These are phyloP conservation scores for Aphelenchoides avenae DNA, from an alignment of 1,140 invertebrate species.

Conservation along the genomic window DNA sequence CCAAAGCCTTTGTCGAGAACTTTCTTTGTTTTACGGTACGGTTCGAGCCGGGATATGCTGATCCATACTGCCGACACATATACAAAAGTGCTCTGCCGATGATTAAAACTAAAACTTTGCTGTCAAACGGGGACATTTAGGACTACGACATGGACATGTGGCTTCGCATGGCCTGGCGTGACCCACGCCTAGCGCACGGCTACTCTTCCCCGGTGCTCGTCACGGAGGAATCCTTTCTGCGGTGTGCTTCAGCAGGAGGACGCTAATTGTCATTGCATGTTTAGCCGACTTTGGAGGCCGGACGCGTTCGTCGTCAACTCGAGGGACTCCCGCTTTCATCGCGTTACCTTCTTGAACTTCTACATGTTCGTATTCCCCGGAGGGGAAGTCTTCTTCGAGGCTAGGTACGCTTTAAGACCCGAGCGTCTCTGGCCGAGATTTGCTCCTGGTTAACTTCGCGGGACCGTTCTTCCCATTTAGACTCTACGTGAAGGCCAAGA, in stretches of 20 bases:
- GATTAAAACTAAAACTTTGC: constrained; percentile 11
- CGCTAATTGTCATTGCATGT: not conserved
- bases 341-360: constrained; percentile 56
- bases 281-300: constrained; percentile 53
- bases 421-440: constrained; percentile 1
- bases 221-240: constrained; percentile 55
- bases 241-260: constrained; percentile 16
- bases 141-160: constrained; percentile 58
- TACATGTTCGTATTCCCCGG: constrained; percentile 57
- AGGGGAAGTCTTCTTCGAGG: constrained; percentile 53
- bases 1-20: too few relatives aligned
- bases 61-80: too few relatives aligned
- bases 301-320: constrained; percentile 58
- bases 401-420: constrained; percentile 22
- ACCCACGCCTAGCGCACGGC: constrained; percentile 54
- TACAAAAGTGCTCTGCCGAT: too few relatives aligned
- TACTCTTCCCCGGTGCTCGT: constrained; percentile 51
- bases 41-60: too few relatives aligned
- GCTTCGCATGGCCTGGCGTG: constrained; percentile 56
- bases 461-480: constrained; percentile 23
- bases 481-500: constrained; percentile 55
- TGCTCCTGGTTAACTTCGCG: not conserved
- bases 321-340: constrained; percentile 51
- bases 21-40: too few relatives aligned
- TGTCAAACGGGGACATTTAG: constrained; percentile 36